Conservation (phyloP, 2,113 vertebrate genomes). For the Solenodon paradoxus region DNA sequence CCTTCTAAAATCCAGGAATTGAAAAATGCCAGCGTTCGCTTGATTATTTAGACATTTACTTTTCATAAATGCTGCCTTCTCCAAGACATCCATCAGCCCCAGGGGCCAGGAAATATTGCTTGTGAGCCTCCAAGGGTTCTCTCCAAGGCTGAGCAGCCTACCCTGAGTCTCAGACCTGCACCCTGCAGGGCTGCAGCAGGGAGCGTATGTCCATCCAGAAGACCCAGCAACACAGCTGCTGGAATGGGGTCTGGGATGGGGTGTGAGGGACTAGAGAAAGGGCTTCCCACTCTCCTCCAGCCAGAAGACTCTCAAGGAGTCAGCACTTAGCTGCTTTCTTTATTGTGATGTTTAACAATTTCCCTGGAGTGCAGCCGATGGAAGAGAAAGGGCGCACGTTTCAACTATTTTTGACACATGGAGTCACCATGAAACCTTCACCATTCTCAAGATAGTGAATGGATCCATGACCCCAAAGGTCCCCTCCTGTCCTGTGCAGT, state of each 20-base stretch:
- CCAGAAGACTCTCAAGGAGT: background rate
- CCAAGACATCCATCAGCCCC: background rate
- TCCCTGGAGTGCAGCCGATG: too few species aligned
- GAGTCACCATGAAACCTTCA: background rate
- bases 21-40: conserved; percentile 10
- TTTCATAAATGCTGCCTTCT: background rate
- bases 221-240: background rate
- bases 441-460: background rate
- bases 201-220: background rate
- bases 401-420: background rate
- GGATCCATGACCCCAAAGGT: background rate
- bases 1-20: background rate
- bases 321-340: background rate
- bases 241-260: too few species aligned
- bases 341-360: background rate
- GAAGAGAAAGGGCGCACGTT: too few species aligned
- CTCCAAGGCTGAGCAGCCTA: background rate
- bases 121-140: background rate
- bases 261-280: background rate
- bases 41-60: background rate
- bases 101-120: background rate
- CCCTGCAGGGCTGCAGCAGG: background rate
- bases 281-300: background rate
- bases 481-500: background rate
- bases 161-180: background rate